Conservation (phyloP, 2,888 invertebrate species). For the Drosophila mayaguana region DNA sequence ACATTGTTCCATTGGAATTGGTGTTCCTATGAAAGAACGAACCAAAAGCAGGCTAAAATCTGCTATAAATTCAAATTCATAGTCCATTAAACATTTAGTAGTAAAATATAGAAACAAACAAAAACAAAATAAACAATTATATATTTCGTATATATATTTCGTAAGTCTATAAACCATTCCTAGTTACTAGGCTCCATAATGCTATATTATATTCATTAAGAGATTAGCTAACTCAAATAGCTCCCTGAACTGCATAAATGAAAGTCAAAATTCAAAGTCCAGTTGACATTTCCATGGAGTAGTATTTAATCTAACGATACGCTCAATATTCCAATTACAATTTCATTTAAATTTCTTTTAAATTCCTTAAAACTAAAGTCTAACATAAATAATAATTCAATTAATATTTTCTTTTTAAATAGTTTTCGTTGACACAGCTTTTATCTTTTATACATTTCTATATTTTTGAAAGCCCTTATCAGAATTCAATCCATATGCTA, state of each 20-base stretch:
- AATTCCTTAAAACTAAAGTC: neutral
- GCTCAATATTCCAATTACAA: constrained; percentile 1
- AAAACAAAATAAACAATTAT: no score
- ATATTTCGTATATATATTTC: neutral
- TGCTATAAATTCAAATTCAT: constrained; percentile 2
- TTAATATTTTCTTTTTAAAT: no score
- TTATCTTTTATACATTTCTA: neutral
- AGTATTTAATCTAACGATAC: neutral
- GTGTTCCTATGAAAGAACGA: constrained; percentile 9
- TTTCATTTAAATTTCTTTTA: neutral
- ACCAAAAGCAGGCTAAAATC: neutral
- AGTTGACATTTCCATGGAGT: neutral
- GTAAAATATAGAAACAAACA: neutral
- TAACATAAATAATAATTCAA: no score
- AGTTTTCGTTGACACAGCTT: neutral
- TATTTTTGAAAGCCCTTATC: neutral
- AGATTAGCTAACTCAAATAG: neutral
- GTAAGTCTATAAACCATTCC: neutral
- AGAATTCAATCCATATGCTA: constrained; percentile 4
- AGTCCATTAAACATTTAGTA: constrained; percentile 7
- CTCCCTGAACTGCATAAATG: neutral
- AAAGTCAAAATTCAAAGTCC: neutral
- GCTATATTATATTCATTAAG: neutral
- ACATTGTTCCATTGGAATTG: constrained; percentile 13
- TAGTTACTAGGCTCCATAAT: neutral